These are phyloP conservation scores for Octomys mimax DNA, from an alignment of 2,797 vertebrate genomes.

Conservation along the genomic window DNA sequence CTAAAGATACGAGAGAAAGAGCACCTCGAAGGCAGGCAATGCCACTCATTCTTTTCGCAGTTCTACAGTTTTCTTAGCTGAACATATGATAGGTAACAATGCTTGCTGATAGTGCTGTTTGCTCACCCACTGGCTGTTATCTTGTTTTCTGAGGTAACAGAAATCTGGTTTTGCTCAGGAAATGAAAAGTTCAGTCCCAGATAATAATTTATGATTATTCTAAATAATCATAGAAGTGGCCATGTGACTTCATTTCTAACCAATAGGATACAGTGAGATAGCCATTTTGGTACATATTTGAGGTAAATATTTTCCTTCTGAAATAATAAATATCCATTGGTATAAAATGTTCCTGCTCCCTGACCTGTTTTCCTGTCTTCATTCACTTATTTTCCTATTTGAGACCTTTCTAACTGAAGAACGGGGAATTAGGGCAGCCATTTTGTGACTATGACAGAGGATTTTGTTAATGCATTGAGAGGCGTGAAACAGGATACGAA, in stretches of 20 bases:
- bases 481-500: background rate
- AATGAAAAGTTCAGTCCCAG: background rate
- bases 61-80: background rate
- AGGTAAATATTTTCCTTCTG: conserved; percentile 18
- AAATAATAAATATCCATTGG: background rate
- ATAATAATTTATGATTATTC: background rate
- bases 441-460: background rate
- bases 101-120: background rate
- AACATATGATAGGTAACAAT: background rate
- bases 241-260: background rate
- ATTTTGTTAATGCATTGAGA: background rate
- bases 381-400: background rate
- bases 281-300: background rate
- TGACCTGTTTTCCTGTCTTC: background rate
- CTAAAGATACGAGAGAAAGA: background rate
- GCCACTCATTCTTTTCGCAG: background rate
- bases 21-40: background rate
- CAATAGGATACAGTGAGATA: background rate
- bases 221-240: background rate
- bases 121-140: background rate
- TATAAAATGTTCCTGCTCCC: background rate
- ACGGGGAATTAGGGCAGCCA: background rate
- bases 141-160: background rate
- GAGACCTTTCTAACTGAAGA: background rate
- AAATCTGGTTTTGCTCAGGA: background rate